A percentile compares a stretch with the other conserved stretches of the same genome.
These are phyloP conservation scores for Odiellus spinosus DNA, from an alignment of 2,888 invertebrate genomes.

Conservation along the genomic window DNA sequence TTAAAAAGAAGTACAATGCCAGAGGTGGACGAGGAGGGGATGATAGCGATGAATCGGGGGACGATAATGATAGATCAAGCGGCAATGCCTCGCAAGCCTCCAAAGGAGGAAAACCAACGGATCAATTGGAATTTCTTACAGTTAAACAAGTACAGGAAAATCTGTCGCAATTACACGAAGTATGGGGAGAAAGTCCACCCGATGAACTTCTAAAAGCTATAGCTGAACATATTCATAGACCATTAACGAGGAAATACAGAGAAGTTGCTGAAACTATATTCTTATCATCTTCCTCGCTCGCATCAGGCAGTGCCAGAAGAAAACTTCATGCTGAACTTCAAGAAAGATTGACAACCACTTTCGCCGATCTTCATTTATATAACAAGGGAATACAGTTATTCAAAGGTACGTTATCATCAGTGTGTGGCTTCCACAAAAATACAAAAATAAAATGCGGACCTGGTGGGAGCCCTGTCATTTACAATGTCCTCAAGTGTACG, in stretches of 20 bases:
- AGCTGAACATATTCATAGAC: constrained; percentile 44
- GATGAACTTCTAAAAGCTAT: constrained; percentile 53
- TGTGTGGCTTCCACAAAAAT: too few relatives aligned
- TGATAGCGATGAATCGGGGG: constrained; percentile 49
- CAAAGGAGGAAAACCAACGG: constrained; percentile 11
- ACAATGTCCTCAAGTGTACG: too few relatives aligned
- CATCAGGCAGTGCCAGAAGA: constrained; percentile 44
- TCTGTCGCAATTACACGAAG: constrained; percentile 31
- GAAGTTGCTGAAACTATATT: constrained; percentile 53
- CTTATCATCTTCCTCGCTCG: constrained; percentile 49
- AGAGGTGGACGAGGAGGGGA: constrained; percentile 29
- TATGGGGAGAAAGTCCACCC: constrained; percentile 39
- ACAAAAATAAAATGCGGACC: too few relatives aligned
- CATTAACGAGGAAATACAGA: constrained; percentile 30
- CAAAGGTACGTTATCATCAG: constrained; percentile 20
- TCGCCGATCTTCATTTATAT: constrained; percentile 31
- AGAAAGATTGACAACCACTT: constrained; percentile 59
- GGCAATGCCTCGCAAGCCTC: constrained; percentile 9
- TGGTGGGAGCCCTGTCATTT: too few relatives aligned
- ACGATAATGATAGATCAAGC: constrained; percentile 32
- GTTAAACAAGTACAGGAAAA: constrained; percentile 48
- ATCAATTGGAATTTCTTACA: constrained; percentile 46
- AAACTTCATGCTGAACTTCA: constrained; percentile 65
- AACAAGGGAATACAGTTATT: constrained; percentile 32
- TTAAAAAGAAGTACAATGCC: constrained; percentile 48